These are phyloP conservation scores for Xiphorhynchus elegans DNA, from an alignment of 2,113 vertebrate species.

Conservation along the genomic window DNA sequence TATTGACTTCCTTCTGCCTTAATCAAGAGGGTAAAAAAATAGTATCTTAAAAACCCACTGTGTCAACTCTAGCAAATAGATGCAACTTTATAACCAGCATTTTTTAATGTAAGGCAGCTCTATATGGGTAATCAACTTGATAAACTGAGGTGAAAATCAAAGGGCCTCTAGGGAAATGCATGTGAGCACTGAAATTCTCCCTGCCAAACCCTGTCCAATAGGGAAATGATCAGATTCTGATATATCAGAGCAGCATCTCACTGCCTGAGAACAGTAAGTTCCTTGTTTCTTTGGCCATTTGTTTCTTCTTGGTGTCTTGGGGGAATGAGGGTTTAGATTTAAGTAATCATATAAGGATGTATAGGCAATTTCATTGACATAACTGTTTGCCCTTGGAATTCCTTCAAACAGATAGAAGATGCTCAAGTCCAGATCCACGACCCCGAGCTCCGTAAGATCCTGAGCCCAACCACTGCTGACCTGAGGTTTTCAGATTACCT, in stretches of 20 bases:
- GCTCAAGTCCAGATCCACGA: conserved; percentile 90
- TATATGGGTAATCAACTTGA: not conserved
- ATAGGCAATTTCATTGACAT: not conserved
- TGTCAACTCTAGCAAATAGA: not conserved
- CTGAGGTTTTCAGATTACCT: conserved; percentile 93
- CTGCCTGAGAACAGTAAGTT: not conserved
- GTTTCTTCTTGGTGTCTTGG: not conserved
- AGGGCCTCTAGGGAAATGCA: not conserved
- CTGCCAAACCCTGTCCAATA: not conserved
- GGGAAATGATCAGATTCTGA: not conserved
- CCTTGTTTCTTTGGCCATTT: not conserved
- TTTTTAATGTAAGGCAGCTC: not conserved
- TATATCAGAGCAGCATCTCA: not conserved
- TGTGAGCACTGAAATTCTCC: not conserved
- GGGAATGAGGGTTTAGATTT: not conserved
- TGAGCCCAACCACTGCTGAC: conserved; percentile 92
- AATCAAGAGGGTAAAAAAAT: not conserved
- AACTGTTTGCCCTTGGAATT: not conserved
- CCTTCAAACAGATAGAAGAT: conserved; percentile 86
- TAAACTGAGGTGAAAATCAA: not conserved
- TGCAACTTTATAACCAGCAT: not conserved
- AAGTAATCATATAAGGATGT: not conserved
- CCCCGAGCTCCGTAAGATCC: conserved; percentile 87
- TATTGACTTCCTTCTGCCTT: not conserved
- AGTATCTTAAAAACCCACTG: not conserved